Conservation (phyloP, 35 echinoderm and acorn worm species). For the Anneissia japonica region DNA sequence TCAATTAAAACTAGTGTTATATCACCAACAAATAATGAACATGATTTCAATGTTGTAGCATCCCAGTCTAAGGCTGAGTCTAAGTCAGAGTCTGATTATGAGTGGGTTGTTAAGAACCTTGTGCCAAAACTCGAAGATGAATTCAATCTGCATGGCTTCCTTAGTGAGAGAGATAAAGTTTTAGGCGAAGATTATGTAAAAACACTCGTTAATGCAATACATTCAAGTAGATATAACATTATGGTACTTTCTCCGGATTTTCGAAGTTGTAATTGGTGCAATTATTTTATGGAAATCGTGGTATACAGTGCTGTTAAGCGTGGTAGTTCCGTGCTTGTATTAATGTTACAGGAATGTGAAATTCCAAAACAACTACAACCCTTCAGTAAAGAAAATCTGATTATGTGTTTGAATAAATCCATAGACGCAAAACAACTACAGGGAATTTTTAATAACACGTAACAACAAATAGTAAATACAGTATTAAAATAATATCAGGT, state of each 20-base stretch:
- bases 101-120: not conserved
- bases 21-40: not conserved
- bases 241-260: not conserved
- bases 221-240: not conserved
- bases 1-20: not conserved
- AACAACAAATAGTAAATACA: no score
- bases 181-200: not conserved
- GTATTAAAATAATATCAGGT: no score
- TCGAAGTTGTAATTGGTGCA: not conserved
- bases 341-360: not conserved
- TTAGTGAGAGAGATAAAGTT: not conserved
- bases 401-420: no score
- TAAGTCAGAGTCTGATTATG: not conserved
- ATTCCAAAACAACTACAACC: not conserved
- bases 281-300: not conserved
- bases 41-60: not conserved
- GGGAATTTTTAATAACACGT: no score
- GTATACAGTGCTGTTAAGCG: not conserved
- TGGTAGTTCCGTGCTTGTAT: not conserved
- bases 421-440: no score
- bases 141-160: not conserved
- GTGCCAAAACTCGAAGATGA: not conserved
- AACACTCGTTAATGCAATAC: not conserved
- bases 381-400: not conserved
- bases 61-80: no score